A percentile compares a stretch with the other conserved stretches of the same genome.
These are phyloP conservation scores for Nycticryphes semicollaris DNA, from an alignment of 2,113 vertebrate genomes.

Conservation along the genomic window DNA sequence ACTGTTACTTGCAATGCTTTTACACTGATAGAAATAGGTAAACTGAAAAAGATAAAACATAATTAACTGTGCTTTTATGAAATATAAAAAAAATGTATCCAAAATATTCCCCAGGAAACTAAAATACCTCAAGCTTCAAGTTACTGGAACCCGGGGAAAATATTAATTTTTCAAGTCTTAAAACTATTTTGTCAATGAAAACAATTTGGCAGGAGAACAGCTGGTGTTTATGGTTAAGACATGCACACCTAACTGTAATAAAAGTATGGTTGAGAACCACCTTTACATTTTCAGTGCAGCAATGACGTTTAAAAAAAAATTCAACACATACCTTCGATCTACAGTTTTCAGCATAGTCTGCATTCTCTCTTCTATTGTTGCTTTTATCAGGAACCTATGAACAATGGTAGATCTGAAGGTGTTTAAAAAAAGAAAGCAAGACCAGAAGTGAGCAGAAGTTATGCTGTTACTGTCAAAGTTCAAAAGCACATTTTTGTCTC, in stretches of 20 bases:
- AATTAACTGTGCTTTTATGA: neutral
- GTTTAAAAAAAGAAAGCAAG: constrained; percentile 10
- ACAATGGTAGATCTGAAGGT: constrained; percentile 90
- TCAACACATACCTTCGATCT: constrained; percentile 83
- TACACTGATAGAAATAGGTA: neutral
- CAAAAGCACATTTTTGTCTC: neutral
- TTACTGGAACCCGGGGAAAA: neutral
- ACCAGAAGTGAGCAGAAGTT: neutral
- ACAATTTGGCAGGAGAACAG: neutral
- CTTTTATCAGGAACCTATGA: constrained; percentile 96
- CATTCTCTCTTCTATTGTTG: constrained; percentile 98
- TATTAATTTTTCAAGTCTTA: neutral
- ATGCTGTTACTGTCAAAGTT: neutral
- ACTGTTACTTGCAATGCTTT: neutral
- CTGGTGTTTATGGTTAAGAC: neutral
- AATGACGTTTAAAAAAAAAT: neutral
- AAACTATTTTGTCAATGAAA: neutral
- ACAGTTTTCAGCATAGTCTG: constrained; percentile 95
- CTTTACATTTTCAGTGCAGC: neutral
- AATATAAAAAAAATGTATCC: neutral
- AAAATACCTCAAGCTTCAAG: neutral
- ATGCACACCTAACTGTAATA: neutral
- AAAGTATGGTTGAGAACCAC: neutral
- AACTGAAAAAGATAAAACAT: neutral
- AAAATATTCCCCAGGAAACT: neutral